phyloP scores from a whole-genome alignment of 2,797 vertebrate genomes.

The Heliangelus exortis region DNA sequence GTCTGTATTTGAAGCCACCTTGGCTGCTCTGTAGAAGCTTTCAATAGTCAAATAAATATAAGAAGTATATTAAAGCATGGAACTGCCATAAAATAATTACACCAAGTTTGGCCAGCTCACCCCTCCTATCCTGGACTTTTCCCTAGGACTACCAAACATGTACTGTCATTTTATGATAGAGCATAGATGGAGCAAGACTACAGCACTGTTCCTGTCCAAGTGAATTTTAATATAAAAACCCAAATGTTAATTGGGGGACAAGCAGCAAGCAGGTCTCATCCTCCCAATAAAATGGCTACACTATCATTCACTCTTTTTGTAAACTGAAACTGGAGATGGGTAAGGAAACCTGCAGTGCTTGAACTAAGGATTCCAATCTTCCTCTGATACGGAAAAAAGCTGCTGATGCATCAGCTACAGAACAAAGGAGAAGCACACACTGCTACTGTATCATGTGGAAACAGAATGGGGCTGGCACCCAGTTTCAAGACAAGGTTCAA shows the following conservation, averaged over 20 bases:
- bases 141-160: background rate
- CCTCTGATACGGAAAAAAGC: background rate
- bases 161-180: background rate
- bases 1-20: background rate
- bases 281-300: background rate
- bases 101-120: background rate
- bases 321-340: background rate
- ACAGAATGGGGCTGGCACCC: rapidly evolving
- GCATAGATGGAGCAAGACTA: rapidly evolving
- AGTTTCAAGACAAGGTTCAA: background rate
- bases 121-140: background rate
- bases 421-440: background rate
- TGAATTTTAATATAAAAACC: background rate
- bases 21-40: background rate
- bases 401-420: background rate
- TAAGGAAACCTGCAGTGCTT: background rate
- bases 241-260: background rate
- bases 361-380: background rate
- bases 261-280: background rate
- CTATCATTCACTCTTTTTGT: background rate
- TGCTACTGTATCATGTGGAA: background rate
- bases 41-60: background rate
- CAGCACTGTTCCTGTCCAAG: background rate
- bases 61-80: background rate
- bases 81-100: background rate